These are phyloP conservation scores for Drosophila miranda DNA, from an alignment of 1,140 invertebrate species.

Conservation along the genomic window DNA sequence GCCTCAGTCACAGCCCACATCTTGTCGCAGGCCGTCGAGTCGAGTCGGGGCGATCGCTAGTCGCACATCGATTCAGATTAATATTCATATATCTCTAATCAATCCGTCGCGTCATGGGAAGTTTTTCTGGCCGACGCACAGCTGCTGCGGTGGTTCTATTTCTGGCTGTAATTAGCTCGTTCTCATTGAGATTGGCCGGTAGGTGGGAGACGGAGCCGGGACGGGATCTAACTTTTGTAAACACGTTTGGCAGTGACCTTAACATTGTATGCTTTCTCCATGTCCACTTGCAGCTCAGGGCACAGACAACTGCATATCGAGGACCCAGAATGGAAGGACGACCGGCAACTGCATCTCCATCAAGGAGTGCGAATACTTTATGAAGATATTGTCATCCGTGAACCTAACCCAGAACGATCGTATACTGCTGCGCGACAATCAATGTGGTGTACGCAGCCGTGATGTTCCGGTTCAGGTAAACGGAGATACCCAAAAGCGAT, in stretches of 20 bases:
- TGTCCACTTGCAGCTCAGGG: conserved; percentile 36
- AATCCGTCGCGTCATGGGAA: conserved; percentile 55
- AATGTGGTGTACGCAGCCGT: conserved; percentile 28
- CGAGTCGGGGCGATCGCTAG: conserved; percentile 14
- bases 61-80: conserved; percentile 8
- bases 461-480: conserved; percentile 53
- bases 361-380: conserved; percentile 52
- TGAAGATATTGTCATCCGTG: conserved; percentile 31
- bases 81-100: conserved; percentile 26
- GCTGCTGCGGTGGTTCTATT: background rate
- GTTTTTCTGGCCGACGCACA: conserved; percentile 26
- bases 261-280: conserved; percentile 7
- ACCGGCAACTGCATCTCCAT: conserved; percentile 49
- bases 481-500: background rate
- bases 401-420: conserved; percentile 38
- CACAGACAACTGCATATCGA: conserved; percentile 43
- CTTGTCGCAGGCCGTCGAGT: conserved; percentile 14
- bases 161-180: conserved; percentile 37
- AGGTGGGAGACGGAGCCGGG: conserved; percentile 17
- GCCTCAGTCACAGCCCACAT: conserved; percentile 23
- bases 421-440: conserved; percentile 51
- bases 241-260: conserved; percentile 38
- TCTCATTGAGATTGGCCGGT: conserved; percentile 60
- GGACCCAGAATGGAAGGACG: conserved; percentile 15
- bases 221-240: conserved; percentile 14